A percentile compares a stretch with the other conserved stretches of the same genome.
phyloP scores from a whole-genome alignment of 2,888 invertebrate species.

The Hypena proboscidalis region DNA sequence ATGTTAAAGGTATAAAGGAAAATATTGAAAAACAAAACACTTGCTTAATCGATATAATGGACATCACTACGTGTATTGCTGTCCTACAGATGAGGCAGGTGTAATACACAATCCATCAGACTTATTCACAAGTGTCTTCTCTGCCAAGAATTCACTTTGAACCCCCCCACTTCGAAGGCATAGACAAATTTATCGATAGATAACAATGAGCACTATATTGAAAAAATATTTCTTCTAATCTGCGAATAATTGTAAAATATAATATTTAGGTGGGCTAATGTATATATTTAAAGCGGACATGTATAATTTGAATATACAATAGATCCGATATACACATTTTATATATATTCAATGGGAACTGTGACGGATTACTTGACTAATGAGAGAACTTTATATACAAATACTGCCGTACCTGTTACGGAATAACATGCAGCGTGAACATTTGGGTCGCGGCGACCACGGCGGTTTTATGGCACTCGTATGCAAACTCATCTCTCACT shows the following conservation, averaged over 20 bases:
- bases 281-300: slow-evolving; percentile 67
- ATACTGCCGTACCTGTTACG: slow-evolving; percentile 30
- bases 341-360: slow-evolving; percentile 51
- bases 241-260: slow-evolving; percentile 76
- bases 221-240: slow-evolving; percentile 80
- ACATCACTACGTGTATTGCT: no score
- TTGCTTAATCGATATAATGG: no score
- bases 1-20: background rate
- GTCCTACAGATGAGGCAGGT: background rate
- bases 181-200: slow-evolving; percentile 33
- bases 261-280: slow-evolving; percentile 68
- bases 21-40: background rate
- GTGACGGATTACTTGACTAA: slow-evolving; percentile 57
- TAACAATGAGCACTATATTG: slow-evolving; percentile 75
- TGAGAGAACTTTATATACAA: slow-evolving; percentile 48
- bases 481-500: slow-evolving; percentile 19
- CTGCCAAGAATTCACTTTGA: no score
- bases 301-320: slow-evolving; percentile 60
- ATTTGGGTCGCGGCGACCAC: slow-evolving; percentile 21
- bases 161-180: slow-evolving; percentile 33
- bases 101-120: background rate
- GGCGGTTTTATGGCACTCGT: slow-evolving; percentile 15
- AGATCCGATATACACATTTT: slow-evolving; percentile 58
- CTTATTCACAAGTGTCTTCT: no score
- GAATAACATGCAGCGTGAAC: slow-evolving; percentile 23